phyloP scores from a whole-genome alignment of 1,140 invertebrate genomes.

The Cardiocondyla obscurior region DNA sequence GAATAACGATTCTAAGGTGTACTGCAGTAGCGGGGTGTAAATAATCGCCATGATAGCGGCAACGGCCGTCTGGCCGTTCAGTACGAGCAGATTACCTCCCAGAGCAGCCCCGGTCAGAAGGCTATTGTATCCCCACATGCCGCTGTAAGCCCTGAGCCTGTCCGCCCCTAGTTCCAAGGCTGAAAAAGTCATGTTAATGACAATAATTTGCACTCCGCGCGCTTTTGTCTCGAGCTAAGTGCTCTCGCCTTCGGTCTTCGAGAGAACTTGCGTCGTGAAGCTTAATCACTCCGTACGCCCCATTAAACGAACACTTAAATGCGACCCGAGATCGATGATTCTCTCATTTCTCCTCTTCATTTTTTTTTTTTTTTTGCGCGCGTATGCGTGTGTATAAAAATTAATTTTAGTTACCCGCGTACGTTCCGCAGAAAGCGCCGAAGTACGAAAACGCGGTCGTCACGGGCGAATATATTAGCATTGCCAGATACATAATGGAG shows the following conservation, averaged over 20 bases:
- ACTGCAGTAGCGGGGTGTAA: slow-evolving; percentile 79
- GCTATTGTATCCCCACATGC: slow-evolving; percentile 82
- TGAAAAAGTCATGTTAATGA: neutral
- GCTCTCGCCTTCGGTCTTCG: neutral
- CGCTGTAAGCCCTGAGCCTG: slow-evolving; percentile 74
- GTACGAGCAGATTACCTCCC: slow-evolving; percentile 79
- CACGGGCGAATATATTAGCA: slow-evolving; percentile 82
- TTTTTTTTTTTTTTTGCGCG: neutral
- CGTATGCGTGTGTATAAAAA: neutral
- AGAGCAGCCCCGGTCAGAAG: slow-evolving; percentile 78
- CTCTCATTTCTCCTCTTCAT: neutral
- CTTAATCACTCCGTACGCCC: neutral
- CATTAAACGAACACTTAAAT: neutral
- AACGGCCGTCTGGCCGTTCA: slow-evolving; percentile 78
- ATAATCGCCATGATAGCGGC: slow-evolving; percentile 77
- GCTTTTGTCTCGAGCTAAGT: neutral
- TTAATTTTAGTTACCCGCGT: slow-evolving; percentile 77
- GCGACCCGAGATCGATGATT: slow-evolving; percentile 7
- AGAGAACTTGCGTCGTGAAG: neutral
- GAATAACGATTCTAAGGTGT: slow-evolving; percentile 69
- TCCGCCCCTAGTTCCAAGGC: slow-evolving; percentile 74
- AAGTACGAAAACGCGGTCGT: slow-evolving; percentile 78
- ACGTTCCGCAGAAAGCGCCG: slow-evolving; percentile 78
- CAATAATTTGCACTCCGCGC: neutral
- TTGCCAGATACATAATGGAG: slow-evolving; percentile 79